A percentile compares a stretch with the other conserved stretches of the same genome.
phyloP scores from a whole-genome alignment of 1,140 invertebrate species.

The Drosophila ercepeae region DNA sequence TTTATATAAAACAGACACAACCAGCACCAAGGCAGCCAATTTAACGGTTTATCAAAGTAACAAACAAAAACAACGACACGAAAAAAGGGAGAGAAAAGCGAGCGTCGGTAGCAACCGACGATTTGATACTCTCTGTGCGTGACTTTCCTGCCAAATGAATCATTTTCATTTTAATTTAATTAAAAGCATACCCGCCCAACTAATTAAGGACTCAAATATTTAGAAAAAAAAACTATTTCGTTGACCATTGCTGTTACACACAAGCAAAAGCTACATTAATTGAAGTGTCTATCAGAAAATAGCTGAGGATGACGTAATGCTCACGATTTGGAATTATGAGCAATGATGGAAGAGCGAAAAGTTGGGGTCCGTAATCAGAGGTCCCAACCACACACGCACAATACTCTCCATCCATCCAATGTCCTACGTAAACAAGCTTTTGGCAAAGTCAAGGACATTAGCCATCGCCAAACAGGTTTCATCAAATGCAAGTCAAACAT shows the following conservation, averaged over 20 bases:
- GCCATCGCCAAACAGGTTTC: constrained; percentile 37
- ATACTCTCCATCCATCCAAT: background rate
- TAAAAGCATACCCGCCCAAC: constrained; percentile 7
- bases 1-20: no score
- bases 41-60: constrained; percentile 72
- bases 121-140: background rate
- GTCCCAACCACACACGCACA: background rate
- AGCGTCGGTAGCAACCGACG: background rate
- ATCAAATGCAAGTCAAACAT: constrained; percentile 26
- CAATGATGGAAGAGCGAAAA: constrained; percentile 44
- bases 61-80: constrained; percentile 61
- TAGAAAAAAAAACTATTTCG: no score
- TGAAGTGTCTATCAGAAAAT: constrained; percentile 82
- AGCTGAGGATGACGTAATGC: constrained; percentile 80
- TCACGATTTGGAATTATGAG: constrained; percentile 65
- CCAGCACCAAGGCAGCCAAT: constrained; percentile 47
- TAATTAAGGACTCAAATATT: background rate
- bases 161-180: constrained; percentile 13
- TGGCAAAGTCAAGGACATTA: constrained; percentile 68
- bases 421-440: constrained; percentile 21
- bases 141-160: no score
- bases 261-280: constrained; percentile 45
- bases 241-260: background rate
- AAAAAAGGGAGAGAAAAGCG: constrained; percentile 24
- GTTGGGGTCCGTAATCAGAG: constrained; percentile 1